A percentile compares a stretch with the other conserved stretches of the same genome.
Evolutionary conservation across 2,113 vertebrate species (phyloP).

Genomic region (Athene noctua): DNA sequence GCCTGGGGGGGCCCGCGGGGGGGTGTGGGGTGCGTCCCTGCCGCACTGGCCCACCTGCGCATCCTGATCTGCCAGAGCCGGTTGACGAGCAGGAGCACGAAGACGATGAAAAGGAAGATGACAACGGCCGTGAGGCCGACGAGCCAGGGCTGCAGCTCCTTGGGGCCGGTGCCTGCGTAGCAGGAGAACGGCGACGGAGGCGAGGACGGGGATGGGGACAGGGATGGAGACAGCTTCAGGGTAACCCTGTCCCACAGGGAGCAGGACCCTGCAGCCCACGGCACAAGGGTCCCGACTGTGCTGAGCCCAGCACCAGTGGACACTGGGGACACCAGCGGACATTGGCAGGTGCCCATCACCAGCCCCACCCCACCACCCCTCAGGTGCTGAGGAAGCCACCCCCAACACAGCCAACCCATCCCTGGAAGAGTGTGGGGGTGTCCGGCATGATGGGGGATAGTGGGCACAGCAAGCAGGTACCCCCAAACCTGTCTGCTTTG

Average conservation of each 20-base stretch:
- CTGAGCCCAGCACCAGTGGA: rapidly evolving
- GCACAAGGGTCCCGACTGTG: neutral
- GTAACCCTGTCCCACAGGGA: rapidly evolving
- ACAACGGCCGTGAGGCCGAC: slow-evolving; percentile 78
- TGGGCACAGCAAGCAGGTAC: neutral
- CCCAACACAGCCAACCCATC: rapidly evolving
- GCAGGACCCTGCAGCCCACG: neutral
- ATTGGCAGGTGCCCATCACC: rapidly evolving
- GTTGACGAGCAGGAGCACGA: slow-evolving; percentile 72
- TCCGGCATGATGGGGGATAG: neutral
- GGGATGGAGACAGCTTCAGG: too few relatives aligned
- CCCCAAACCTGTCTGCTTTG: neutral
- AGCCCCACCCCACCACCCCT: neutral
- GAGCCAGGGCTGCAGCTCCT: slow-evolving; percentile 79
- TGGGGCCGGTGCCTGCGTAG: neutral
- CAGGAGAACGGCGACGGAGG: neutral
- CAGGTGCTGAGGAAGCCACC: neutral
- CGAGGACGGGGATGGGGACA: neutral
- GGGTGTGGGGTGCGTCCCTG: neutral
- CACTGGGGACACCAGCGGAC: neutral
- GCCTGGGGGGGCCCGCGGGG: rapidly evolving
- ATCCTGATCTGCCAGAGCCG: slow-evolving; percentile 70
- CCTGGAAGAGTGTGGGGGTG: rapidly evolving
- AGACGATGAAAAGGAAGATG: slow-evolving; percentile 83
- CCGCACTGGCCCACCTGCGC: neutral